Conservation (phyloP, 2,113 vertebrate genomes). For the Nannospalax galili region DNA sequence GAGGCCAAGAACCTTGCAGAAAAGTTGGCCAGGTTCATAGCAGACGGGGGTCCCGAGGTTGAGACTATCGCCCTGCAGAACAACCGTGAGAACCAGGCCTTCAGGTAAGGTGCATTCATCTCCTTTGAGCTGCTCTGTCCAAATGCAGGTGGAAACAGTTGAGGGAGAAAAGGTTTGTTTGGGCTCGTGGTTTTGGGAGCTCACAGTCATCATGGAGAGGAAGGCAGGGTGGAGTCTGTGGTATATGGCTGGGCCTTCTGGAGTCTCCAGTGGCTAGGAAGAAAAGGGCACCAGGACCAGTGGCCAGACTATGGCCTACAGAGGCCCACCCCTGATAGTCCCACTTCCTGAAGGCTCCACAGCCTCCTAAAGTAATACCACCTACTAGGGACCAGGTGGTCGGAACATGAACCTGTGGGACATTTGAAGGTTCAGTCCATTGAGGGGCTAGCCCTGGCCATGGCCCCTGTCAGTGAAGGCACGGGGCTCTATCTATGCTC, state of each 20-base stretch:
- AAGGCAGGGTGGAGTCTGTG: too few species aligned
- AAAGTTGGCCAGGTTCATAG: constrained; percentile 94
- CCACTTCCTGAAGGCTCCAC: neutral
- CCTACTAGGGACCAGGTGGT: neutral
- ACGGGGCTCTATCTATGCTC: neutral
- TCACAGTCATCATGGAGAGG: neutral
- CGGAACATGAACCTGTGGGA: neutral
- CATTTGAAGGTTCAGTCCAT: neutral
- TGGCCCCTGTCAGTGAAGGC: too few species aligned
- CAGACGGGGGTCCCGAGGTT: constrained; percentile 94
- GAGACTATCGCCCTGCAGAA: constrained; percentile 94
- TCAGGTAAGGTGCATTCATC: constrained; percentile 87
- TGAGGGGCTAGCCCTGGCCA: neutral
- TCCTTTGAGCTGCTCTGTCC: neutral
- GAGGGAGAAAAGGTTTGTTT: neutral
- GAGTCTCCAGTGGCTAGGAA: neutral
- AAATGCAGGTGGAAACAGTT: rapidly evolving
- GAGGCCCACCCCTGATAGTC: neutral
- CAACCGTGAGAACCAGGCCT: constrained; percentile 93
- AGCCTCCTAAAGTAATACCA: neutral
- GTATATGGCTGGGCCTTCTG: neutral
- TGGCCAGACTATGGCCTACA: neutral
- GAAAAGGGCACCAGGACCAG: neutral
- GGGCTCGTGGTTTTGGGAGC: neutral
- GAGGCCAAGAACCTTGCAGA: constrained; percentile 93